Evolutionary conservation across 1,140 invertebrate species (phyloP), one percentile per base, ranked within the genome.

Genomic region (Caerostris extrusa): DNA sequence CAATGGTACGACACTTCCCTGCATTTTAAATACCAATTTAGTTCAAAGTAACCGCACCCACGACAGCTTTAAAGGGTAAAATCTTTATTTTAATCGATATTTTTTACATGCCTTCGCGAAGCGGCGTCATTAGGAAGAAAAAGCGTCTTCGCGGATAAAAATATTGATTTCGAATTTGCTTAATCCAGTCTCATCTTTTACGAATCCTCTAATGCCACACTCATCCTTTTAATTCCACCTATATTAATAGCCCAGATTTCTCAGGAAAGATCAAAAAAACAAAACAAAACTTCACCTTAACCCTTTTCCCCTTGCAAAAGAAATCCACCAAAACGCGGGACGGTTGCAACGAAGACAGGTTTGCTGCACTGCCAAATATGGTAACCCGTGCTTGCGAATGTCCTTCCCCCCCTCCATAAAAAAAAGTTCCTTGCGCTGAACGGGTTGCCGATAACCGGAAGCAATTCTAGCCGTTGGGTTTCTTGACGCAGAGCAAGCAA

Each of bases 381-480:
- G 91, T 17, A 93, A 93, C 91, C 91, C 67, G 17, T 58, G n/a
- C 83, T n/a, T 10, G n/a, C 83, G 8, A 50, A 19, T n/a, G 5
- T 88, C 53, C 86, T 34, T 64, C 86, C 34, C 34, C 86, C 61
- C 10, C 86, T 53, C 61, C 86, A 88, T 88, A n/a, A 60, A 82
- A 93, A 93, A 93, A 93, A 61, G 56, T 81, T 82, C n/a, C 67
- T 50, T 61, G n/a, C 55, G 56, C 58, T 57, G 55, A 81, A 82
- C n/a, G 86, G 92, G 92, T 93, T 93, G 85, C 92, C 86, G 50
- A 60, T 77, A 93, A 93, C 92, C 92, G 92, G 92, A 93, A 93
- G 92, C 92, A 88, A 88, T 89, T 93, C 86, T 93, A 93, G 86
- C 92, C 57, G 91, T 87, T 93, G 91, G 90, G 91, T 93, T 93